Conservation (phyloP, 1,140 invertebrate species). For the Rhysida immarginata region DNA sequence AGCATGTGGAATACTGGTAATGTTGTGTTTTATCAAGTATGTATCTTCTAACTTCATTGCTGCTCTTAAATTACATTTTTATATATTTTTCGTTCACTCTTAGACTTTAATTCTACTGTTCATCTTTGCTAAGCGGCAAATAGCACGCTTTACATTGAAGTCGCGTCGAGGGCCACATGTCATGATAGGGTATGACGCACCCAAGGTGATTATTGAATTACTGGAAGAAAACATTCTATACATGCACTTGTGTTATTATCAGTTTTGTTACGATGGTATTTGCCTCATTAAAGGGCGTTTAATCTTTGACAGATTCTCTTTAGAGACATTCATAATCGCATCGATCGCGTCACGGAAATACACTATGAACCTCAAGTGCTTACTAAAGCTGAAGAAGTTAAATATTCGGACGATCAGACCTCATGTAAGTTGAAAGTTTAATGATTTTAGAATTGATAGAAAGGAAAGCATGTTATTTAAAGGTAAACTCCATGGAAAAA, state of each 20-base stretch:
- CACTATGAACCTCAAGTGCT: constrained; percentile 48
- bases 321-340: constrained; percentile 64
- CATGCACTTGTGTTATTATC: too few species aligned
- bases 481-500: too few species aligned
- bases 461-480: too few species aligned
- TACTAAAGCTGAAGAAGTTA: constrained; percentile 1
- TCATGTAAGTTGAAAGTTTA: too few species aligned
- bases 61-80: background rate
- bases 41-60: too few species aligned
- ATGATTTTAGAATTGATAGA: too few species aligned
- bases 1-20: too few species aligned
- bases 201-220: constrained; percentile 63
- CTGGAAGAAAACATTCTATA: too few species aligned
- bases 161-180: constrained; percentile 70
- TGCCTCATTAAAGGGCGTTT: too few species aligned
- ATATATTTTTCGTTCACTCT: constrained; percentile 61
- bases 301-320: constrained; percentile 47
- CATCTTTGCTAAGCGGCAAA: constrained; percentile 83
- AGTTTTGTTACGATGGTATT: too few species aligned
- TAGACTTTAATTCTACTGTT: constrained; percentile 70
- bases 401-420: background rate
- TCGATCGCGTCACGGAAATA: constrained; percentile 68
- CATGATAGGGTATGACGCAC: constrained; percentile 66
- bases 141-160: constrained; percentile 71
- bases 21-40: too few species aligned